Evolutionary conservation across 1,140 invertebrate genomes (phyloP), one percentile per base, ranked within the genome.

Genomic region (Scaptomyza pallida): DNA sequence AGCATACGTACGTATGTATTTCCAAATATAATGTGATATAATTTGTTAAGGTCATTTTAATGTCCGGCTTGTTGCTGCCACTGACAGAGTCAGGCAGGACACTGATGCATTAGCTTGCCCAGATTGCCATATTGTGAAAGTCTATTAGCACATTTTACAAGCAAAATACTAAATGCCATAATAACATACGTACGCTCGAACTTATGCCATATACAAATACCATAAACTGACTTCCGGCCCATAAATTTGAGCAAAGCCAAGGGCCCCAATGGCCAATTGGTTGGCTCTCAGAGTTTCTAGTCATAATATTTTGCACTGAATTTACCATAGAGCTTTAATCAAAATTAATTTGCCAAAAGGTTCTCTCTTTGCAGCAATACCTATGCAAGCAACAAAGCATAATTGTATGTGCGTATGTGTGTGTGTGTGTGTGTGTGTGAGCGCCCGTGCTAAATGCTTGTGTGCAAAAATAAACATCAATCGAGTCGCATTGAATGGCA

Each of bases 141-240:
- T 73, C 80, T 86, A 85, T 85, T 85, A 85, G 76, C 76, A 77
- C 64, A 86, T 86, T 83, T 83, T 73, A 77, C 81, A 80, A 80
- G 81, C 80, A 85, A 83, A 83, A 86, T 80, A 77, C 77, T 73
- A 55, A 85, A 76, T 78, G 68, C 44, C 68, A 70, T 59, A 77
- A 51, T 68, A 78, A 64, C 30, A 41, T 50, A 26, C 21, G 17
- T 23, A 62, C 41, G 37, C 35, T 17, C 21, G 26, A 35, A 54
- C 41, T 40, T 44, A 60, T 47, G 63, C 74, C 50, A 62, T 69
- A 70, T 50, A 82, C 71, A 82, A 82, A 78, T 77, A 82, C 71
- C 79, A 68, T 83, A 86, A 80, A 86, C 81, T 76, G 72, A 76
- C 76, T 86, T 80, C 59, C 60, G 63, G 16, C 23, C 67, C 72